These are phyloP conservation scores for Pimpla rufipes DNA, from an alignment of 2,888 invertebrate genomes.

Conservation along the genomic window DNA sequence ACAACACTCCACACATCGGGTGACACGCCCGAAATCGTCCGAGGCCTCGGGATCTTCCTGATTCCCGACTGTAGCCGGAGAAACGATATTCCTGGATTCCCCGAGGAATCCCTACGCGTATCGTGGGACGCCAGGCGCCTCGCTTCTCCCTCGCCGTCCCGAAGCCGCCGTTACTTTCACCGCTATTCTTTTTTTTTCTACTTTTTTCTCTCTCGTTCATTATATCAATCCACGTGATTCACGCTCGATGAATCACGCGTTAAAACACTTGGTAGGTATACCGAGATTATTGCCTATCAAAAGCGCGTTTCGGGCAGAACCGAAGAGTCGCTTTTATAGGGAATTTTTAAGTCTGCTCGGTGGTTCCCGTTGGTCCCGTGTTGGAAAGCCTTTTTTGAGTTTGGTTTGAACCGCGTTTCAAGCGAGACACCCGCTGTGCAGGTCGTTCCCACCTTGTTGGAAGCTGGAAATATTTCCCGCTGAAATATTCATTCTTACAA, in stretches of 20 bases:
- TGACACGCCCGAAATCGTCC: constrained; percentile 71
- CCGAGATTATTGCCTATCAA: background rate
- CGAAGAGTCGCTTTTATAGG: too few species aligned
- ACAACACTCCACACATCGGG: constrained; percentile 78
- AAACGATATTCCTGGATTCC: constrained; percentile 56
- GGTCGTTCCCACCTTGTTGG: too few species aligned
- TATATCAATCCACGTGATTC: constrained; percentile 50
- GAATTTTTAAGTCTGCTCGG: too few species aligned
- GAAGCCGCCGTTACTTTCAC: constrained; percentile 34
- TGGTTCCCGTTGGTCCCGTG: too few species aligned
- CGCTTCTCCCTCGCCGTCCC: constrained; percentile 28
- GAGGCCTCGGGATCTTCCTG: constrained; percentile 23
- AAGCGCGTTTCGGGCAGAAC: too few species aligned
- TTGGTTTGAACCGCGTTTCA: background rate
- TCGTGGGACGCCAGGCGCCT: constrained; percentile 60
- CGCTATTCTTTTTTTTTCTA: background rate
- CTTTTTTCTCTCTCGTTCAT: background rate
- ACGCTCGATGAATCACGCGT: constrained; percentile 52
- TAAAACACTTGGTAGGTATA: background rate
- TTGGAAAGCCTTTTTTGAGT: background rate
- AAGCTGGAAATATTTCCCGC: background rate
- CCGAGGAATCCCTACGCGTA: constrained; percentile 54
- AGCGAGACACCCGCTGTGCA: too few species aligned
- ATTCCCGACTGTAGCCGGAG: background rate
- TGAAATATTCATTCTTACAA: background rate